phyloP scores from a whole-genome alignment of 2,797 vertebrate genomes.

The Gallirallus australis region DNA sequence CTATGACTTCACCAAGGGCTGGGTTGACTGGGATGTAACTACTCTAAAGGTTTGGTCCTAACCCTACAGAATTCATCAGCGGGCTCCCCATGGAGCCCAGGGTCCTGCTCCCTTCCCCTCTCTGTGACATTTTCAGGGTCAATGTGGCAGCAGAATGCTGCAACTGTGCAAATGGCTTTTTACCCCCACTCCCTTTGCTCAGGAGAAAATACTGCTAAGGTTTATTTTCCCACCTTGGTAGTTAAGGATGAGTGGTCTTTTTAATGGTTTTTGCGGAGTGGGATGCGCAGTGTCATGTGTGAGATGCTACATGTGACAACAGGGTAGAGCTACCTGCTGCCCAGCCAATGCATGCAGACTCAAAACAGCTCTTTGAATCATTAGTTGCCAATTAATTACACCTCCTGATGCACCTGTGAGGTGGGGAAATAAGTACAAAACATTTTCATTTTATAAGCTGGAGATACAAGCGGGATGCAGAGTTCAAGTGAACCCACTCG shows the following conservation, averaged over 20 bases:
- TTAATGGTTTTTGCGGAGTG: neutral
- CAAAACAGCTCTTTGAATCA: neutral
- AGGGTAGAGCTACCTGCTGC: neutral
- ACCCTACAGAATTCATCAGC: neutral
- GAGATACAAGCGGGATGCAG: neutral
- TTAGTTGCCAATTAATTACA: neutral
- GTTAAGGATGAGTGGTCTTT: neutral
- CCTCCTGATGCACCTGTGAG: neutral
- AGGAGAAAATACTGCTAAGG: neutral
- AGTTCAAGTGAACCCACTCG: neutral
- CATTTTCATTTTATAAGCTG: neutral
- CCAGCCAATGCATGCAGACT: neutral
- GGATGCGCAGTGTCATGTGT: neutral
- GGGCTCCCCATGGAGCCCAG: neutral
- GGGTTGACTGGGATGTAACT: neutral
- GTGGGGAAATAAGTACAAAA: neutral
- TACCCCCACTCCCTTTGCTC: neutral
- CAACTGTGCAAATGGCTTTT: slow-evolving; percentile 19
- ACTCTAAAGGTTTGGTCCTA: slow-evolving; percentile 57
- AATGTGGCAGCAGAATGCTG: neutral
- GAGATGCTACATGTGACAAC: neutral
- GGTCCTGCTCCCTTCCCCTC: neutral
- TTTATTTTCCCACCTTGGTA: neutral
- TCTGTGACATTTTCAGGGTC: neutral
- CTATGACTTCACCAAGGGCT: neutral